Percentiles rank a stretch among this genome's conserved stretches.
Evolutionary conservation across 2,888 invertebrate species (phyloP).

Genomic region (Melinaea marsaeus): DNA sequence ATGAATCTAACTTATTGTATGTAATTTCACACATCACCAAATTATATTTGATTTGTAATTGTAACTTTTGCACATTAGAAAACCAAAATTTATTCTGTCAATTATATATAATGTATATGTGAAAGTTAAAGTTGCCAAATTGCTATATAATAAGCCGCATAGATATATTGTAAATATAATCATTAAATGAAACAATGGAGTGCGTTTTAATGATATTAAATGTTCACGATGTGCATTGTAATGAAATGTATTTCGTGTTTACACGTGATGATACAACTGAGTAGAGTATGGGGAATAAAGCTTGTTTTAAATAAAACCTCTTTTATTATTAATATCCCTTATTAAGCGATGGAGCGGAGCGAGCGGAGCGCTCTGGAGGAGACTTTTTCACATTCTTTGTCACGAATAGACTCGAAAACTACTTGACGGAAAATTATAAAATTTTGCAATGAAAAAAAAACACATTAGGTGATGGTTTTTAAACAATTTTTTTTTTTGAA

Average conservation of each 20-base stretch:
- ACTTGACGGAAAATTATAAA: too few species aligned
- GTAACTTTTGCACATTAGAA: conserved; percentile 9
- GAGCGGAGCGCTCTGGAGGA: too few species aligned
- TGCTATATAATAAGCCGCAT: conserved; percentile 70
- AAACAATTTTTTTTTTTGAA: too few species aligned
- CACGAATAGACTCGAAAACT: too few species aligned
- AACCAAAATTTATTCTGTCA: conserved; percentile 61
- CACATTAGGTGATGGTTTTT: too few species aligned
- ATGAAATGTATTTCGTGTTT: conserved; percentile 47
- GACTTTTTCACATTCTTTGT: too few species aligned
- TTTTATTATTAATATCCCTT: conserved; percentile 1
- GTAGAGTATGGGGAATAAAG: conserved; percentile 71
- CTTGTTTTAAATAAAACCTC: conserved; percentile 66
- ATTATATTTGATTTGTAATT: background rate
- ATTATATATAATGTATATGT: conserved; percentile 60
- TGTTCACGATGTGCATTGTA: conserved; percentile 48
- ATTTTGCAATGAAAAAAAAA: too few species aligned
- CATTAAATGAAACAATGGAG: conserved; percentile 58
- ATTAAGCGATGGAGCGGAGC: too few species aligned
- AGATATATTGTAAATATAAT: conserved; percentile 71
- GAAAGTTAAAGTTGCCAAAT: conserved; percentile 68
- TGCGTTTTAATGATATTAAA: conserved; percentile 61
- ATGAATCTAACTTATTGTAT: too few species aligned
- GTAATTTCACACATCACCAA: background rate
- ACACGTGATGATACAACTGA: conserved; percentile 56